Base-by-base conservation (phyloP, 2,888 invertebrate genomes). In the Anodontia alba region DNA sequence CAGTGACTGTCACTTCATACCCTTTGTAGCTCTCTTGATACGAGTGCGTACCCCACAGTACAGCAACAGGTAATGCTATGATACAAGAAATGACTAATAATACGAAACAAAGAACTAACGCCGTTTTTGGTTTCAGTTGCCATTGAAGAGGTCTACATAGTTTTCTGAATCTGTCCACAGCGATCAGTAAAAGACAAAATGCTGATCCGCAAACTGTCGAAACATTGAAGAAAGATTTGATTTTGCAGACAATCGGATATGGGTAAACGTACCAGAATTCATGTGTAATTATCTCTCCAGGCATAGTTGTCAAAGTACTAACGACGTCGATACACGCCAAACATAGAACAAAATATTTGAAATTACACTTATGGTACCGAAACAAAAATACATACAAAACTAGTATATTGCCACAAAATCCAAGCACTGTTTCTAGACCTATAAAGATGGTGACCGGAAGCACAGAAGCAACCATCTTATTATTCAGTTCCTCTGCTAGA, bases 161-260 rank as follows among this genome's bases (percentile, higher is more conserved):
- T 72, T 91, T 91, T 49, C 85, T 68, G 76, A 87, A 91, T 8
- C 92, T 75, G 62, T 90, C 91, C 12, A 90, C 77, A 8, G 89
- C 87, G 49, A 91, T 90, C 1, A 88, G 82, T 8, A 90, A 75
- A 15, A 91, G 80, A 67, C 86, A 87, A 5, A 90, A 51, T 0
- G 89, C 90, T 20, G 90, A 89, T 0, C 81, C 84, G 20, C 62
- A 68, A 1, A 85, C 85, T 17, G 85, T 85, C 67, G 82, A 83
- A 29, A 85, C 70, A 68, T 85, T 85, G 69, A 82, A 85, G 80
- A 82, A 80, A 5, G 85, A 85, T 31, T 85, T 85, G 0, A 76
- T 76, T 62, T 85, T 85, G 43, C 85, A 85, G 20, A 85, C 1
- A 33, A 62, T 36, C 1, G 68, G 54, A 17, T 49, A 17, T 0